Evolutionary conservation across 2,888 invertebrate genomes (phyloP).

Genomic region (Hirtodrosophila alboralis): DNA sequence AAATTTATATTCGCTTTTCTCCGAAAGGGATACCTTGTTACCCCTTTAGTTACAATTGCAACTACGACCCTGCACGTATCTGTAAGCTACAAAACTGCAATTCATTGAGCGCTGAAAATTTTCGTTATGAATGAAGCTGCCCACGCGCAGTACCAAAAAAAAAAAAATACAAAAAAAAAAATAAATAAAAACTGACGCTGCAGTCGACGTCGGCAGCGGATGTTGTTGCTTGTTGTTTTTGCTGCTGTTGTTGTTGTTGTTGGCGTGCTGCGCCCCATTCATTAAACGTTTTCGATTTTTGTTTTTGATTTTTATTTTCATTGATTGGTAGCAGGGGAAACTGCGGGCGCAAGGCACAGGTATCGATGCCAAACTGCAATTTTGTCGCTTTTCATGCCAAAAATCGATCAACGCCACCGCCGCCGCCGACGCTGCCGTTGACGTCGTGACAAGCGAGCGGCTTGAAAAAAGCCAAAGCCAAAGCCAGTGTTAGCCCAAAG

Average conservation of each 20-base stretch:
- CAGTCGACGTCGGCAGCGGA: slow-evolving; percentile 64
- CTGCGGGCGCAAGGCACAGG: slow-evolving; percentile 34
- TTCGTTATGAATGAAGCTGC: slow-evolving; percentile 77
- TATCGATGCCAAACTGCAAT: slow-evolving; percentile 35
- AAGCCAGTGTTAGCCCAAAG: slow-evolving; percentile 10
- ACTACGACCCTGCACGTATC: not conserved
- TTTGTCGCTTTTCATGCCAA: slow-evolving; percentile 63
- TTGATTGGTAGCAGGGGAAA: not conserved
- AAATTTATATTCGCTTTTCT: too few species aligned
- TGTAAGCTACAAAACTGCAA: slow-evolving; percentile 61
- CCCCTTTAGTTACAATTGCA: too few species aligned
- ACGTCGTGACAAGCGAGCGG: slow-evolving; percentile 71
- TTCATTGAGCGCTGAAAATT: slow-evolving; percentile 64
- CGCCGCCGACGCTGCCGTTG: slow-evolving; percentile 14
- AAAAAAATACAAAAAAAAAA: too few species aligned
- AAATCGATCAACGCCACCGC: slow-evolving; percentile 61
- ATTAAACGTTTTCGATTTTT: slow-evolving; percentile 57
- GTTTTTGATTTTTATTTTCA: too few species aligned
- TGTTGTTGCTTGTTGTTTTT: slow-evolving; percentile 42
- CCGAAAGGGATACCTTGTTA: too few species aligned
- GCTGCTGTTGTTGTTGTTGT: slow-evolving; percentile 21
- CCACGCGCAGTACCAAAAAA: slow-evolving; percentile 57
- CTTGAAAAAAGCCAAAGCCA: slow-evolving; percentile 31
- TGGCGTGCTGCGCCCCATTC: slow-evolving; percentile 58
- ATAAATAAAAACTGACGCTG: slow-evolving; percentile 27